These are phyloP conservation scores for Drosophila rhopaloa DNA, from an alignment of 1,140 invertebrate species.

Conservation along the genomic window DNA sequence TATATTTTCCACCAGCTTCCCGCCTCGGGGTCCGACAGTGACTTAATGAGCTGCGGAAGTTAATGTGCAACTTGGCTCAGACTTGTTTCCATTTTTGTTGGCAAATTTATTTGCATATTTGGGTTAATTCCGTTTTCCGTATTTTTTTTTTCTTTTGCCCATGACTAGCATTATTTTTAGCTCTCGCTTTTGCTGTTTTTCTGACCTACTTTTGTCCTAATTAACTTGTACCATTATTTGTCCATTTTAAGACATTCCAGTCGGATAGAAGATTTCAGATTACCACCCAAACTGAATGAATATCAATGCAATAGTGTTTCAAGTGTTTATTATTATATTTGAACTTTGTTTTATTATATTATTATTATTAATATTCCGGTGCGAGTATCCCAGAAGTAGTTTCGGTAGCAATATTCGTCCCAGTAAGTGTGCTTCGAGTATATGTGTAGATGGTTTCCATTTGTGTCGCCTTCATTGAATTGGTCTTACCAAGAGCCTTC, in stretches of 20 bases:
- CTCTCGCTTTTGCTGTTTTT: conserved; percentile 11
- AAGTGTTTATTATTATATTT: neutral
- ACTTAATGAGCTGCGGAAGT: conserved; percentile 82
- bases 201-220: conserved; percentile 46
- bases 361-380: neutral
- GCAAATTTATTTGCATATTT: conserved; percentile 80
- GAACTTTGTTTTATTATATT: neutral
- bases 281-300: too few species aligned
- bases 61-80: conserved; percentile 70
- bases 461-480: too few species aligned
- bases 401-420: too few species aligned
- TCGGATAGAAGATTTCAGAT: too few species aligned
- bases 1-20: conserved; percentile 56
- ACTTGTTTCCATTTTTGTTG: conserved; percentile 55
- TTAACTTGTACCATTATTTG: conserved; percentile 49
- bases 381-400: too few species aligned
- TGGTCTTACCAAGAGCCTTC: too few species aligned
- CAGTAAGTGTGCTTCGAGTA: too few species aligned
- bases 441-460: too few species aligned
- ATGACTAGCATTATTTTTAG: conserved; percentile 56
- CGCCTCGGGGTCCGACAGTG: conserved; percentile 55
- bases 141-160: conserved; percentile 35
- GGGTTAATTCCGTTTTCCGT: conserved; percentile 65
- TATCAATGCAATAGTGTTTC: neutral
- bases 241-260: neutral